Percentiles rank a stretch among this genome's conserved stretches.
phyloP scores from a whole-genome alignment of 1,140 invertebrate species.

The Sminthurinus signatus region DNA sequence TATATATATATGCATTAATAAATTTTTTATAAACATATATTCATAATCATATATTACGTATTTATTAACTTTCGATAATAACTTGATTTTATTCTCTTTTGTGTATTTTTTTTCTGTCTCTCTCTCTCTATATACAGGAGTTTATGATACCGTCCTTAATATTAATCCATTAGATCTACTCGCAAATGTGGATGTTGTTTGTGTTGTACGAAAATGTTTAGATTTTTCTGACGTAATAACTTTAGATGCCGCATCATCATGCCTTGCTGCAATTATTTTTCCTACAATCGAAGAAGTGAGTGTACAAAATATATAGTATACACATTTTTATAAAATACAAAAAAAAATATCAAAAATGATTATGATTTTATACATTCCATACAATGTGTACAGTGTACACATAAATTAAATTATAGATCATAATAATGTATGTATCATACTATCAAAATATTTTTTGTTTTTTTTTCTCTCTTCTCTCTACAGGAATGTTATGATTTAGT shows the following conservation, averaged over 20 bases:
- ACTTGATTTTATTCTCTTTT: too few species aligned
- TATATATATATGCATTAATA: not conserved
- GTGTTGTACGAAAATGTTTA: slow-evolving; percentile 72
- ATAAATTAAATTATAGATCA: too few species aligned
- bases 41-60: too few species aligned
- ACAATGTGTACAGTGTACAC: too few species aligned
- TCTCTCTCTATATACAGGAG: slow-evolving; percentile 41
- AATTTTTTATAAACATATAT: too few species aligned
- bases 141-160: slow-evolving; percentile 59
- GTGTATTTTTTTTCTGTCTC: slow-evolving; percentile 28
- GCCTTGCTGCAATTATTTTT: slow-evolving; percentile 64
- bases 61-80: too few species aligned
- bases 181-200: slow-evolving; percentile 59
- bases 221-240: slow-evolving; percentile 72
- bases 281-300: slow-evolving; percentile 67
- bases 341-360: too few species aligned
- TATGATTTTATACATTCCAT: too few species aligned
- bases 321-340: not conserved
- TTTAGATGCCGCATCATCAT: slow-evolving; percentile 63
- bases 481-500: slow-evolving; percentile 13
- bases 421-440: too few species aligned
- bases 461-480: too few species aligned
- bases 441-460: too few species aligned
- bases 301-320: too few species aligned
- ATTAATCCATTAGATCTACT: slow-evolving; percentile 51